Evolutionary conservation across 2,797 vertebrate species (phyloP).

Genomic region (Galago senegalensis): DNA sequence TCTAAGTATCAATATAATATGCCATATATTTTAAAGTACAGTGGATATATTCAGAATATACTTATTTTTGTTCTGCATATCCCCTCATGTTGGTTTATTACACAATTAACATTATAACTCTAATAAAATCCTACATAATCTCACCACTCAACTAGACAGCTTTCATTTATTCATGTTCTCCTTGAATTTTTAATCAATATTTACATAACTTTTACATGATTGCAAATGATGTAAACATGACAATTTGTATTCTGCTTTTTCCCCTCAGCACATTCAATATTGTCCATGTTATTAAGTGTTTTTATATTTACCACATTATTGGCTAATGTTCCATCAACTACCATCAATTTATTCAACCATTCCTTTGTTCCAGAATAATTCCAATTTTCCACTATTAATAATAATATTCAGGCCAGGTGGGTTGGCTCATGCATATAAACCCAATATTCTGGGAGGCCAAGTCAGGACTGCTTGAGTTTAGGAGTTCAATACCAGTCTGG

Average conservation of each 20-base stretch:
- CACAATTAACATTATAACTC: constrained; percentile 16
- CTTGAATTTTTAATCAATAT: constrained; percentile 20
- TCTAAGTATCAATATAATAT: not conserved
- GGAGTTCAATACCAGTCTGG: no score
- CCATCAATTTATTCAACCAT: constrained; percentile 19
- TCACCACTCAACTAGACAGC: not conserved
- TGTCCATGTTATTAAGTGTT: not conserved
- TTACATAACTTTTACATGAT: not conserved
- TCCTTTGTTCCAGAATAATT: constrained; percentile 4
- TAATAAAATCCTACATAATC: constrained; percentile 43
- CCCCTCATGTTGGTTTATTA: not conserved
- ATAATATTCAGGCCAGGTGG: not conserved
- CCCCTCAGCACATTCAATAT: not conserved
- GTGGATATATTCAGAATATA: not conserved
- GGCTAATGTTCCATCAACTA: constrained; percentile 4
- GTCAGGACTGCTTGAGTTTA: no score
- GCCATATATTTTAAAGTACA: not conserved
- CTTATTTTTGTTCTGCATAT: not conserved
- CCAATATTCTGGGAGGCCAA: no score
- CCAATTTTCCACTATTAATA: constrained; percentile 46
- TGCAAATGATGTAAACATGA: not conserved
- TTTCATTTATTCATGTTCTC: constrained; percentile 2
- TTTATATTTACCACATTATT: not conserved
- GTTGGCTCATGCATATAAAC: no score
- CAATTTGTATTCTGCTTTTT: not conserved